These are phyloP conservation scores for Semicossyphus pulcher DNA, from an alignment of 2,113 vertebrate species.

Conservation along the genomic window DNA sequence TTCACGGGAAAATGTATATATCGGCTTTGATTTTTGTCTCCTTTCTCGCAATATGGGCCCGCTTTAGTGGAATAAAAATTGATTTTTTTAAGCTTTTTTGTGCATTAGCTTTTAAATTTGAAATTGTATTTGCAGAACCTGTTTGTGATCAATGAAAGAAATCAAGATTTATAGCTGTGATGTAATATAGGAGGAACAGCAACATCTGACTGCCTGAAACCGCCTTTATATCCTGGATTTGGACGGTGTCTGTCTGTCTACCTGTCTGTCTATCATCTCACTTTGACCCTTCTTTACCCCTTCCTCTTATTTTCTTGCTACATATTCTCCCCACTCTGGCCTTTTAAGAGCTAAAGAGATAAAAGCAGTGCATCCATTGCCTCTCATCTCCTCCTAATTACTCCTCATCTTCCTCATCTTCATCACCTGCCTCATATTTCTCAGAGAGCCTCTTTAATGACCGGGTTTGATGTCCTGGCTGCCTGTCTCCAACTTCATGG, in stretches of 20 bases:
- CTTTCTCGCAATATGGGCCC: conserved; percentile 82
- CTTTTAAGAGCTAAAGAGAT: conserved; percentile 63
- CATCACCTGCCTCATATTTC: conserved; percentile 81
- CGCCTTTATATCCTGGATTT: conserved; percentile 22
- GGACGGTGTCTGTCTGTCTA: conserved; percentile 1
- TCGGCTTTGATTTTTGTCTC: conserved; percentile 87
- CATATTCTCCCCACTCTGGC: conserved; percentile 49
- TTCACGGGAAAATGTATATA: conserved; percentile 86
- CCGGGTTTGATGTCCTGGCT: conserved; percentile 80
- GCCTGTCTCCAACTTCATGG: conserved; percentile 82
- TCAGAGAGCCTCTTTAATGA: conserved; percentile 86
- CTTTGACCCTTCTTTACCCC: not conserved
- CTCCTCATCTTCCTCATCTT: conserved; percentile 77
- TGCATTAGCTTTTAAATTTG: conserved; percentile 88
- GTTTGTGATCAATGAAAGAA: conserved; percentile 86
- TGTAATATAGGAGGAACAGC: conserved; percentile 76
- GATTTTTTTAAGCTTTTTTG: conserved; percentile 87
- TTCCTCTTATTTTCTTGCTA: conserved; percentile 15
- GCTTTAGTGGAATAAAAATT: conserved; percentile 87
- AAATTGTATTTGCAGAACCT: conserved; percentile 86
- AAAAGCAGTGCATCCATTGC: conserved; percentile 72
- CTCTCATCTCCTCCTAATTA: conserved; percentile 70
- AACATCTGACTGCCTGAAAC: conserved; percentile 51
- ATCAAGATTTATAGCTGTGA: conserved; percentile 84
- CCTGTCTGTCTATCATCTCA: not conserved